phyloP scores from a whole-genome alignment of 2,113 vertebrate genomes.

The Columba janthina region DNA sequence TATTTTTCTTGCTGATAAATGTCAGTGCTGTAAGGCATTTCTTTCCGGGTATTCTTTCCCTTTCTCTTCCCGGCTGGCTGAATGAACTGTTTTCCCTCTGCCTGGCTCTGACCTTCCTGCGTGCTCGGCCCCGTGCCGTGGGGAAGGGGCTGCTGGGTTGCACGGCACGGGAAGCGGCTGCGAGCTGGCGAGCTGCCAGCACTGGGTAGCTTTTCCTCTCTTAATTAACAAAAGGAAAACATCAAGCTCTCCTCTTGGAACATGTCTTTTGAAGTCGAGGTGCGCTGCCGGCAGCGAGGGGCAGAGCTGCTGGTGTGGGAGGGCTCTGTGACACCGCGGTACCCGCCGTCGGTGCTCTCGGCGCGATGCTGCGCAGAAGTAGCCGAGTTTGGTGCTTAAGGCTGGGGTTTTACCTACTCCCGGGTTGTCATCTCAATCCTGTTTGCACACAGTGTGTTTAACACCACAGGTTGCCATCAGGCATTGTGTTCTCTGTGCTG shows the following conservation, averaged over 20 bases:
- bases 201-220: slow-evolving; percentile 29
- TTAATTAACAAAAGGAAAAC: slow-evolving; percentile 52
- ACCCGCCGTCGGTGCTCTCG: not conserved
- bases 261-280: not conserved
- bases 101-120: slow-evolving; percentile 43
- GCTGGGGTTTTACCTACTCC: not conserved
- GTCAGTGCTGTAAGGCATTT: not conserved
- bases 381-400: not conserved
- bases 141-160: slow-evolving; percentile 25
- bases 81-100: not conserved
- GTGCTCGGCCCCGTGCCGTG: not conserved
- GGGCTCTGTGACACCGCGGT: not conserved
- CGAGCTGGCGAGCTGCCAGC: slow-evolving; percentile 26
- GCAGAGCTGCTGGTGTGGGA: not conserved
- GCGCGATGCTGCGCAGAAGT: not conserved
- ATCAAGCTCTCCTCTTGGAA: not conserved
- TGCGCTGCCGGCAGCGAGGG: not conserved
- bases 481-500: rapidly evolving
- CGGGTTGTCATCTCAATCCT: rapidly evolving
- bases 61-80: not conserved
- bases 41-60: slow-evolving; percentile 58
- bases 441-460: not conserved
- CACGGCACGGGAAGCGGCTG: not conserved
- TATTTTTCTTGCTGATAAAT: not conserved
- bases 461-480: not conserved